Evolutionary conservation across 92 coral and sea anemone genomes (phyloP).

Genomic region (Desmophyllum pertusum): DNA sequence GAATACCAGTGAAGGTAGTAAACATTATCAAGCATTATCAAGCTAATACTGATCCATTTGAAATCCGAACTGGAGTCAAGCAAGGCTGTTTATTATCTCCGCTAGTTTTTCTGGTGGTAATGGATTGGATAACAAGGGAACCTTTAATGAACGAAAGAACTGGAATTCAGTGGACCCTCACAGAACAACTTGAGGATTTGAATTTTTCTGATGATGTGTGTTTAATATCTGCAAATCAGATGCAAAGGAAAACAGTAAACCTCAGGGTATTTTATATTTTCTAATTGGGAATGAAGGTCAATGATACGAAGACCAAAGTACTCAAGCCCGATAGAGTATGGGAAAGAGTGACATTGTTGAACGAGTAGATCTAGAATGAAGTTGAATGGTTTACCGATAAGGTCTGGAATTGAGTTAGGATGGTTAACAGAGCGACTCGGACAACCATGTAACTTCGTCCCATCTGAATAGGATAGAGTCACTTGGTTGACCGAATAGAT

Average conservation of each 20-base stretch:
- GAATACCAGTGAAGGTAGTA: background rate
- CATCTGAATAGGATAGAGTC: too few relatives aligned
- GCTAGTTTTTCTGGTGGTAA: background rate
- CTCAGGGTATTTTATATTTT: too few relatives aligned
- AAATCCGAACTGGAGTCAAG: background rate
- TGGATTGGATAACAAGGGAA: background rate
- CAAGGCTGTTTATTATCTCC: background rate
- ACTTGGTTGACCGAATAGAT: too few relatives aligned
- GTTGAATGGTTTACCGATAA: background rate
- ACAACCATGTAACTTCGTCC: too few relatives aligned
- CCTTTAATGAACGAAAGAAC: background rate
- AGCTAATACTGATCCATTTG: background rate
- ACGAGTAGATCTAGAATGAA: too few relatives aligned
- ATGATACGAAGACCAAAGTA: too few relatives aligned
- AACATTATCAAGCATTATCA: background rate
- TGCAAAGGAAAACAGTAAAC: background rate
- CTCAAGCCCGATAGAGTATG: too few relatives aligned
- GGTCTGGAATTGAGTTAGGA: background rate
- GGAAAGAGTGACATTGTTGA: too few relatives aligned
- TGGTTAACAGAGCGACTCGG: too few relatives aligned
- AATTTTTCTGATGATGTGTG: background rate
- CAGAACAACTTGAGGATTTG: background rate
- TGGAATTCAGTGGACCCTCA: background rate
- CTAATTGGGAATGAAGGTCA: too few relatives aligned
- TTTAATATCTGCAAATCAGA: background rate